Evolutionary conservation across 2,797 vertebrate species (phyloP), one percentile per base, ranked within the genome.

Genomic region (Acanthornis magna): DNA sequence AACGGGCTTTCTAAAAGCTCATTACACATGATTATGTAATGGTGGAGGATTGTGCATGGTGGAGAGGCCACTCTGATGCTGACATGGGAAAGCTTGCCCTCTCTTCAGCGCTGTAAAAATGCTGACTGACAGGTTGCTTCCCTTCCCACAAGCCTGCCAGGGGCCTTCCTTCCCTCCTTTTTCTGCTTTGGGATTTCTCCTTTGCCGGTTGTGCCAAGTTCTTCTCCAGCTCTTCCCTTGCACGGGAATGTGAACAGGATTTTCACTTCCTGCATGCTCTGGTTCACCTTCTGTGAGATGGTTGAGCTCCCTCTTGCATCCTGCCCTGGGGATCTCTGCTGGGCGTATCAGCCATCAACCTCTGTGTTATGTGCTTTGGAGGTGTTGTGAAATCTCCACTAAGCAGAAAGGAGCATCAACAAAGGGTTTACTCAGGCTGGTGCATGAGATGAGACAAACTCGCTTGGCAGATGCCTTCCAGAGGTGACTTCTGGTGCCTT

Each of bases 341-440:
- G 54, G 54, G 23, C 1, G 0, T 7, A 6, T n/a, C 34, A 70
- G 19, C 61, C 67, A 15, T 21, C 2, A 2, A 2, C 38, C 34
- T 53, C 55, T 25, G 30, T 17, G 38, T 20, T 5, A 29, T 0
- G 0, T 47, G 48, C 42, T 43, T 13, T 62, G 40, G 34, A 43
- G 30, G 25, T 74, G 10, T 7, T 47, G 72, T 10, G 48, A 48
- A 81, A 65, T 29, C 48, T 63, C 38, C 51, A 17, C 43, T 30
- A 13, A 43, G 80, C 55, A 70, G 66, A 78, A 66, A 40, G 25
- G 53, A 81, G 66, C 11, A 6, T 6, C 48, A 71, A 16, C 51
- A 53, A 72, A 58, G 20, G 48, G 20, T 61, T 92, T 91, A 6
- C 70, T 66, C 25, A 34, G 45, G 40, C 29, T 73, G 38, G 29